Percentiles rank a stretch among this genome's conserved stretches.
phyloP scores from a whole-genome alignment of 2,888 invertebrate genomes.

The Griposia aprilina region DNA sequence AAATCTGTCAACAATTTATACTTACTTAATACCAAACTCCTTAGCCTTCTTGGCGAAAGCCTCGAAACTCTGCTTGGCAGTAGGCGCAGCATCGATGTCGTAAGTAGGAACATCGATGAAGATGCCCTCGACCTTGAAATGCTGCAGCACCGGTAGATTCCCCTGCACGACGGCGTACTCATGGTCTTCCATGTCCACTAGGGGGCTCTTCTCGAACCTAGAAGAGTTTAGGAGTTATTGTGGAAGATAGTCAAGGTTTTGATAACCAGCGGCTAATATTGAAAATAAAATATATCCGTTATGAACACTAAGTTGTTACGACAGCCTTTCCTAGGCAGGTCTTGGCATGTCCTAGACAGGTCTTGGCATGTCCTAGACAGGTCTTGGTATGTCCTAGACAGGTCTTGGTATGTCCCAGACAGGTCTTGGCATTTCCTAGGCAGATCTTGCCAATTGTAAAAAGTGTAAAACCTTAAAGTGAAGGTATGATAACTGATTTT shows the following conservation, averaged over 20 bases:
- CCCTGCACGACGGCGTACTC: constrained; percentile 64
- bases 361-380: too few relatives aligned
- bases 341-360: too few relatives aligned
- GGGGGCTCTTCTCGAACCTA: constrained; percentile 94
- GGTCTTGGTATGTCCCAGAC: too few relatives aligned
- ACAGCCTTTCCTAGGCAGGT: background rate
- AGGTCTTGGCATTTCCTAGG: too few relatives aligned
- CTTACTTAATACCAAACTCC: constrained; percentile 87
- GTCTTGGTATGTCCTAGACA: too few relatives aligned
- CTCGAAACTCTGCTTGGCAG: constrained; percentile 76
- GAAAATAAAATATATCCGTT: background rate
- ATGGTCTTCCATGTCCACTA: constrained; percentile 91
- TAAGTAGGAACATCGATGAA: constrained; percentile 92
- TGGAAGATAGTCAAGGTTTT: background rate
- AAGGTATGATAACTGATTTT: background rate
- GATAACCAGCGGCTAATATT: background rate
- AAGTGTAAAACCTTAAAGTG: background rate
- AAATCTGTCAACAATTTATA: constrained; percentile 29
- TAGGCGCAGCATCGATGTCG: constrained; percentile 86
- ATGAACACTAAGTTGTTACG: background rate
- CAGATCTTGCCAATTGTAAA: background rate
- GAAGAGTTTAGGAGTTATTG: background rate
- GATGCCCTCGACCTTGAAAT: constrained; percentile 88
- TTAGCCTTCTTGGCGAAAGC: constrained; percentile 86
- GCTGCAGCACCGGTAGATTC: constrained; percentile 69